These are phyloP conservation scores for Lasioglossum villosulum DNA, from an alignment of 2,888 invertebrate species.

Conservation along the genomic window DNA sequence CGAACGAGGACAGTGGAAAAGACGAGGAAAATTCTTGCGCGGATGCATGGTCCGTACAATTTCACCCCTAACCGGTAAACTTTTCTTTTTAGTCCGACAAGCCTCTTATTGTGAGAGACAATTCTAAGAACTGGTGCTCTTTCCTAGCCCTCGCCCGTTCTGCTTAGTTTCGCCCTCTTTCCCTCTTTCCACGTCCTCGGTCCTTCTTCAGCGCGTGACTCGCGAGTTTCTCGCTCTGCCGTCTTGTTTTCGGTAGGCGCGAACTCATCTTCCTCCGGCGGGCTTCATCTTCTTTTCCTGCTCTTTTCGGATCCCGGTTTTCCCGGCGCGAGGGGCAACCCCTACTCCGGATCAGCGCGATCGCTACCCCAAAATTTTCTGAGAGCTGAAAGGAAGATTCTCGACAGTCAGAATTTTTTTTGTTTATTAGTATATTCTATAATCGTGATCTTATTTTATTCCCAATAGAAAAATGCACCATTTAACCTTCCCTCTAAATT, in stretches of 20 bases:
- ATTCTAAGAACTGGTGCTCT: constrained; percentile 75
- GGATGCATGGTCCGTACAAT: constrained; percentile 76
- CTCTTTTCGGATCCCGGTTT: constrained; percentile 36
- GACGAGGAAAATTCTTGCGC: constrained; percentile 68
- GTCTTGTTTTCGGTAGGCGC: constrained; percentile 52
- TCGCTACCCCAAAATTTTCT: not conserved
- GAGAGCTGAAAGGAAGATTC: not conserved
- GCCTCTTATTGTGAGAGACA: constrained; percentile 81
- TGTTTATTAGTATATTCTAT: too few relatives aligned
- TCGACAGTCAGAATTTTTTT: not conserved
- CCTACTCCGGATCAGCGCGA: not conserved
- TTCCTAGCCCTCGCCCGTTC: constrained; percentile 48
- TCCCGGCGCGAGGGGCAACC: not conserved
- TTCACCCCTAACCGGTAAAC: constrained; percentile 80
- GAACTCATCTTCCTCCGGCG: constrained; percentile 42
- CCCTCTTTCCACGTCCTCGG: constrained; percentile 3
- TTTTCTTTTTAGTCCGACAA: constrained; percentile 81
- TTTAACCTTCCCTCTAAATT: not conserved
- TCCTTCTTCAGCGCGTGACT: constrained; percentile 50
- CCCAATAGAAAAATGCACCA: too few relatives aligned
- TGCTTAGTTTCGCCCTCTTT: constrained; percentile 24
- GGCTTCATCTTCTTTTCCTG: constrained; percentile 41
- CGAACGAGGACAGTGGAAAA: constrained; percentile 50
- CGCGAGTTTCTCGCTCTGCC: constrained; percentile 57
- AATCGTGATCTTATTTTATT: too few relatives aligned